Percentiles rank a stretch among this genome's conserved stretches.
phyloP scores from a whole-genome alignment of 2,888 invertebrate species.

The Leptothorax acervorum region DNA sequence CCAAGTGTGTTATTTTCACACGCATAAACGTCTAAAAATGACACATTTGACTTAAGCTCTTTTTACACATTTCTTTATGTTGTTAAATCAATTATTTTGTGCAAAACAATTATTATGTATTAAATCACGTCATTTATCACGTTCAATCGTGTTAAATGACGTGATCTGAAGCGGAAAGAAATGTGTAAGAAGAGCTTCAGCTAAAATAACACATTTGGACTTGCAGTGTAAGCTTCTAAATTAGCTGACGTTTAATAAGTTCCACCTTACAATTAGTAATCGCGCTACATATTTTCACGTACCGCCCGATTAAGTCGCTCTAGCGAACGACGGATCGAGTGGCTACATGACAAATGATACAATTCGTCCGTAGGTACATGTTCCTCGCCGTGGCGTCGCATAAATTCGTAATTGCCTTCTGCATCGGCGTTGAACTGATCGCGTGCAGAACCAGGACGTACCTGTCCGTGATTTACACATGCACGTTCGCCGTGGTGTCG shows the following conservation, averaged over 20 bases:
- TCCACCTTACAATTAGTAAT: not conserved
- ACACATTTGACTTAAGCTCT: no score
- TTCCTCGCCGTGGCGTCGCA: slow-evolving; percentile 94
- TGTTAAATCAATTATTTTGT: no score
- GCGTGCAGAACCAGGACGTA: slow-evolving; percentile 89
- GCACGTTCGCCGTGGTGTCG: slow-evolving; percentile 92
- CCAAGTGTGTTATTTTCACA: no score
- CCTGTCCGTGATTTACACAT: slow-evolving; percentile 89
- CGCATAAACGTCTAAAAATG: no score
- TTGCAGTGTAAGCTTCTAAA: no score
- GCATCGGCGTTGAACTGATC: slow-evolving; percentile 94
- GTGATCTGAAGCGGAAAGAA: no score
- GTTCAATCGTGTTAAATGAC: no score
- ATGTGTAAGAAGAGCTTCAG: no score
- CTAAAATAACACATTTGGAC: no score
- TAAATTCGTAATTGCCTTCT: slow-evolving; percentile 95
- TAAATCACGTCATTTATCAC: no score
- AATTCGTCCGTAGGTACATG: slow-evolving; percentile 89
- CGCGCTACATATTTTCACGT: not conserved
- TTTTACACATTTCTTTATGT: no score
- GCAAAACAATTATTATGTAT: no score
- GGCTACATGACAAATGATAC: not conserved
- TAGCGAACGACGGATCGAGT: not conserved
- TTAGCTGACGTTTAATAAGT: not conserved
- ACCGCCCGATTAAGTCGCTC: not conserved